These are phyloP conservation scores for Chionoecetes opilio DNA, from an alignment of 1,140 invertebrate species.

Conservation along the genomic window DNA sequence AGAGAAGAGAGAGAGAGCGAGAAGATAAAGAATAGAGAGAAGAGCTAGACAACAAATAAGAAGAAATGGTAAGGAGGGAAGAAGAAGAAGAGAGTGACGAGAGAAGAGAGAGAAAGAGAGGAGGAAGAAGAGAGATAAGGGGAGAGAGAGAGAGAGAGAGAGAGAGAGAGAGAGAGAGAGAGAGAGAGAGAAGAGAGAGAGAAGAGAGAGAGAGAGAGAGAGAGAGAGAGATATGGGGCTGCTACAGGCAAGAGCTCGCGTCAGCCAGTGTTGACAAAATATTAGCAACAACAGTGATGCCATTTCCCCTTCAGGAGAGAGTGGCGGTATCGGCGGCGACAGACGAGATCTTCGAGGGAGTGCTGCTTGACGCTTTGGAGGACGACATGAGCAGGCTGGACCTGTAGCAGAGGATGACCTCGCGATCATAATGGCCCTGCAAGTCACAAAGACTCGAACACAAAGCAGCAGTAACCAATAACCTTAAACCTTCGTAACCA, in stretches of 20 bases:
- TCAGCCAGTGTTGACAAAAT: background rate
- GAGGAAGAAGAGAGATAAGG: background rate
- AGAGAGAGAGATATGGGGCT: background rate
- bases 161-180: background rate
- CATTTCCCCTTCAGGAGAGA: conserved; percentile 31
- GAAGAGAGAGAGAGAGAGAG: background rate
- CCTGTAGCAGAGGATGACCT: conserved; percentile 38
- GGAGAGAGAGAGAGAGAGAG: background rate
- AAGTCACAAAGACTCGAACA: too few relatives aligned
- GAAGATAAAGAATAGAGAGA: too few relatives aligned
- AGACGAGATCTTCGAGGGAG: conserved; percentile 1
- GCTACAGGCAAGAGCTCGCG: background rate
- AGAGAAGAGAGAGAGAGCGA: background rate
- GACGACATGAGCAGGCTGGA: conserved; percentile 42
- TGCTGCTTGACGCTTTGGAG: conserved; percentile 41
- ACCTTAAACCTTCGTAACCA: too few relatives aligned
- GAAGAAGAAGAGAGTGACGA: background rate
- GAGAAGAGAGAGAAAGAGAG: background rate
- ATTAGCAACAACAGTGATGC: too few relatives aligned
- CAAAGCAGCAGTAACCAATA: too few relatives aligned
- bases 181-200: background rate
- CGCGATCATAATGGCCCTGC: too few relatives aligned
- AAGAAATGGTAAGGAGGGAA: background rate
- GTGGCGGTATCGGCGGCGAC: conserved; percentile 33
- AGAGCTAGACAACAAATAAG: background rate